Conservation (phyloP, 2,797 vertebrate genomes). For the Rhabdomys pumilio region DNA sequence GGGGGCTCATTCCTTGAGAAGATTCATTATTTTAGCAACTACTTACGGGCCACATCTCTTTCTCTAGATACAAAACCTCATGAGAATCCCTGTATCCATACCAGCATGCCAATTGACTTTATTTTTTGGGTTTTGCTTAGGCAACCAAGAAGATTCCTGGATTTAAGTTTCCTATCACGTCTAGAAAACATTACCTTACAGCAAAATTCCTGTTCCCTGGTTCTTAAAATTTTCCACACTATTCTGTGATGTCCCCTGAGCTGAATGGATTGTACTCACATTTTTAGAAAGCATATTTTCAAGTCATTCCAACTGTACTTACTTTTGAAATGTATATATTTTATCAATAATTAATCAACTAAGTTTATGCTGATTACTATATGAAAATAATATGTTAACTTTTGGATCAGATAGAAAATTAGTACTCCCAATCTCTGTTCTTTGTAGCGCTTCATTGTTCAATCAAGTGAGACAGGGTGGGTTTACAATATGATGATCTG, state of each 20-base stretch:
- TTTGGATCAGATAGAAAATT: neutral
- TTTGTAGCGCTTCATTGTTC: neutral
- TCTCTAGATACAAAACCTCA: neutral
- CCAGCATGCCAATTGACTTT: neutral
- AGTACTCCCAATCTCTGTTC: neutral
- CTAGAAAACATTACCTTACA: neutral
- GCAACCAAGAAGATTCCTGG: neutral
- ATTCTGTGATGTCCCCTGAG: no score
- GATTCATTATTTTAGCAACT: neutral
- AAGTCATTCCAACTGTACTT: constrained; percentile 43
- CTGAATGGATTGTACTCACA: neutral
- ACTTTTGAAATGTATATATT: neutral
- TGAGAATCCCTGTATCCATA: neutral
- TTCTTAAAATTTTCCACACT: neutral
- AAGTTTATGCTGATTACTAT: neutral
- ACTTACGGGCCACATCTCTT: neutral
- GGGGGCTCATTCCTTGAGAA: neutral
- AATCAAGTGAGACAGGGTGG: neutral
- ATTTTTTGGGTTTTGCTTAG: neutral
- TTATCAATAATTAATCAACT: constrained; percentile 40
- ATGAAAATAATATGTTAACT: neutral
- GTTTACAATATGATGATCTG: neutral
- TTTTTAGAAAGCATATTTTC: neutral
- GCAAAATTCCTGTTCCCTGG: neutral
- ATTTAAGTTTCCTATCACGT: neutral